Evolutionary conservation across 1,140 invertebrate species (phyloP).

Genomic region (Eulimnadia texana): DNA sequence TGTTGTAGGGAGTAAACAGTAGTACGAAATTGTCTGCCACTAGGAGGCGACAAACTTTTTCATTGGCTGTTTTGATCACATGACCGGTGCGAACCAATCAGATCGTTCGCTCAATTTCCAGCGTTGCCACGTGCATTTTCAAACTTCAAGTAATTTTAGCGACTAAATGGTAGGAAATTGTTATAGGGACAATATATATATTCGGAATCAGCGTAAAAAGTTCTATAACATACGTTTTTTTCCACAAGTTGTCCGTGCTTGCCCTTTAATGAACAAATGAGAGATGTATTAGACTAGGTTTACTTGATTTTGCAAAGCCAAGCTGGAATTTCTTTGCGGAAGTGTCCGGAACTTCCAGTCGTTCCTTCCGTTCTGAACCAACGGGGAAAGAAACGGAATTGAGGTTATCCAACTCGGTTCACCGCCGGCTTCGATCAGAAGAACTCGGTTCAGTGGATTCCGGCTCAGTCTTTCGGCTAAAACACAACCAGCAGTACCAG

Average conservation of each 20-base stretch:
- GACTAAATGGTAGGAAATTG: no score
- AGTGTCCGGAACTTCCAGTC: slow-evolving; percentile 48
- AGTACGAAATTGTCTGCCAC: no score
- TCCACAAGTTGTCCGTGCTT: no score
- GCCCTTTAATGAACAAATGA: not conserved
- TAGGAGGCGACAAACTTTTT: no score
- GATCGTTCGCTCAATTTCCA: no score
- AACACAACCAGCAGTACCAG: slow-evolving; percentile 21
- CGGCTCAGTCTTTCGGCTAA: slow-evolving; percentile 18
- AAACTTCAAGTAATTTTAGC: no score
- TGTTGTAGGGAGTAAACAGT: no score
- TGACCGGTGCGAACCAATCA: no score
- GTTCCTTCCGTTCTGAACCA: slow-evolving; percentile 41
- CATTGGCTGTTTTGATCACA: no score
- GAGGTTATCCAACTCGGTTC: slow-evolving; percentile 35
- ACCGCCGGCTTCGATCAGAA: slow-evolving; percentile 22
- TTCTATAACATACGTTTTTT: not conserved
- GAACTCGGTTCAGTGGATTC: slow-evolving; percentile 10
- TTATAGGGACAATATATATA: no score
- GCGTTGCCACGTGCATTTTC: no score
- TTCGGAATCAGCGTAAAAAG: no score
- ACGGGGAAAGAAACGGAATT: slow-evolving; percentile 45
- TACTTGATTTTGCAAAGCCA: slow-evolving; percentile 42
- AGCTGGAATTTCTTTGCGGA: slow-evolving; percentile 45
- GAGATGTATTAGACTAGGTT: slow-evolving; percentile 13